Base-by-base conservation (phyloP, 2,888 invertebrate species). In the Pseudoips prasinana region DNA sequence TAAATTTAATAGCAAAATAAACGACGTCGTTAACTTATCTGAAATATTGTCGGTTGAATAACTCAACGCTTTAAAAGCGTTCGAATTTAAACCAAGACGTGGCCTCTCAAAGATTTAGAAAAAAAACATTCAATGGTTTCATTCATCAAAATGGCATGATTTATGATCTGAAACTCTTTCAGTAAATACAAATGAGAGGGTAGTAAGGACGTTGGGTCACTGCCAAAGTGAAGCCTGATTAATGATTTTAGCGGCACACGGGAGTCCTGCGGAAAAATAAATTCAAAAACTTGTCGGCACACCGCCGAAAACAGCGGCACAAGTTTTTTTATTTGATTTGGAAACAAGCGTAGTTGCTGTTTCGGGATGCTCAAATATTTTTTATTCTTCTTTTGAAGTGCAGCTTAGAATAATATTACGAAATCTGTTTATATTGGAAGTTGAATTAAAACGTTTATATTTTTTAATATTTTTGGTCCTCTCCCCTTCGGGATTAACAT, bases 191-290 rank as follows among this genome's bases (percentile, higher is more conserved):
- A 84, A 85, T 84, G 84, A 84, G 79, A 64, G 80, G 67, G 74
- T 69, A 75, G 76, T 77, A 74, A 76, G 80, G 76, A 76, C 72
- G 74, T 81, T 84, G 84, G 84, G 83, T 82, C 82, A 82, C 74
- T 81, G 84, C 85, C 85, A 85, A 85, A 84, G 80, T 81, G 81
- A 72, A 80, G 71, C 64, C 73, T 85, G 84, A 85, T 85, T 83
- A 84, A 85, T 85, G 84, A 82, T 78, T 84, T 82, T 77, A 71
- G 72, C 80, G 69, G 69, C 68, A 71, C 67, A 71, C 70, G 47
- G 73, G 65, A 74, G 75, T 76, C 73, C 74, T 76, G 64, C 56
- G 61, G 39, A 64, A 69, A 76, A 81, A 80, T 79, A 77, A 75
- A 71, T 76, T 73, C 63, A 57, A 68, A 56, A 74, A 76, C 66